Evolutionary conservation across 2,797 vertebrate genomes (phyloP).

Genomic region (Lateolabrax maculatus): DNA sequence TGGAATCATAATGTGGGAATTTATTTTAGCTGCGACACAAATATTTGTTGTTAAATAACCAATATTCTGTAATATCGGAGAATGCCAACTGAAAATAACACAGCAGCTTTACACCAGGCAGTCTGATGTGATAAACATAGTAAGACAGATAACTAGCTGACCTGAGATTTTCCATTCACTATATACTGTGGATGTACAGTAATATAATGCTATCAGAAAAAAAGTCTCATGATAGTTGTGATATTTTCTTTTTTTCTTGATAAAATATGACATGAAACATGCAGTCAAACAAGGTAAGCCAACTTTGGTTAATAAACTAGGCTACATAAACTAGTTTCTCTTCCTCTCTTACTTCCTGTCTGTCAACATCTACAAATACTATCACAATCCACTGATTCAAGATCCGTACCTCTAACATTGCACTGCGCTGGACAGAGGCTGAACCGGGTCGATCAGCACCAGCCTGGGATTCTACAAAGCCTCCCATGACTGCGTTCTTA

Average conservation of each 20-base stretch:
- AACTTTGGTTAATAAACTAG: not conserved
- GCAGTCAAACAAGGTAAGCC: not conserved
- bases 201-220: constrained; percentile 2
- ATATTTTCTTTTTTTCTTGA: constrained; percentile 1
- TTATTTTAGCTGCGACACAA: not conserved
- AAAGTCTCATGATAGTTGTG: not conserved
- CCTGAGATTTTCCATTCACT: not conserved
- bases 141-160: not conserved
- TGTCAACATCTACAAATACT: not conserved
- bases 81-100: not conserved
- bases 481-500: constrained; percentile 91
- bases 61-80: not conserved
- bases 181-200: too few relatives aligned
- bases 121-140: not conserved
- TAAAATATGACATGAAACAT: not conserved
- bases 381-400: not conserved
- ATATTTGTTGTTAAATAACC: not conserved
- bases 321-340: constrained; percentile 13
- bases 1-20: not conserved
- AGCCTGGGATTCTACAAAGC: constrained; percentile 85
- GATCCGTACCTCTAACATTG: constrained; percentile 90
- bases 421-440: constrained; percentile 91
- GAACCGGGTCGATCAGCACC: constrained; percentile 88
- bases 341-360: constrained; percentile 33
- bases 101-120: not conserved